Evolutionary conservation across 2,888 invertebrate genomes (phyloP).

Genomic region (Synanthedon tipuliformis): DNA sequence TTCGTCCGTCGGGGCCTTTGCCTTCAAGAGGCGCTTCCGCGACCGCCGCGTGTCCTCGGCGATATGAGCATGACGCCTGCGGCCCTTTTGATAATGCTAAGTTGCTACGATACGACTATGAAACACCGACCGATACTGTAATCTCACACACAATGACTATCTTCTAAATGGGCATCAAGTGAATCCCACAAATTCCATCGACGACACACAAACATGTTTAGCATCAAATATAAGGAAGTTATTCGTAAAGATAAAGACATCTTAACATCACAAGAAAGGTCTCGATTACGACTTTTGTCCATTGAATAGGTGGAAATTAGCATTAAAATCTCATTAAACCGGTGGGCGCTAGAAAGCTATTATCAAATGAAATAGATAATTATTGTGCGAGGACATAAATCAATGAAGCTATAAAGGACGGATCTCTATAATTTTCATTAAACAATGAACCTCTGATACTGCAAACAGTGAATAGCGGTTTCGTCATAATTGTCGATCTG

Average conservation of each 20-base stretch:
- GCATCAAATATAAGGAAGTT: conserved; percentile 27
- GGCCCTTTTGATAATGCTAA: conserved; percentile 67
- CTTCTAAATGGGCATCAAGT: conserved; percentile 49
- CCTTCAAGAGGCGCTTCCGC: conserved; percentile 49
- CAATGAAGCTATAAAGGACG: conserved; percentile 17
- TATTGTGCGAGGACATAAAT: conserved; percentile 6
- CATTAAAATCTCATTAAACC: background rate
- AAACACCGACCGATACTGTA: conserved; percentile 41
- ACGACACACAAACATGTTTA: conserved; percentile 29
- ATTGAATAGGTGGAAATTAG: background rate
- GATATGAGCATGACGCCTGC: conserved; percentile 60
- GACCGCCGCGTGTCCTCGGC: conserved; percentile 52
- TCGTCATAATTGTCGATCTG: conserved; percentile 24
- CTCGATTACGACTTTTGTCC: background rate
- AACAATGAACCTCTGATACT: conserved; percentile 17
- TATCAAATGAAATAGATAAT: background rate
- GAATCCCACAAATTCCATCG: conserved; percentile 31
- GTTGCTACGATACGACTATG: conserved; percentile 46
- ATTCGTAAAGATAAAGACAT: background rate
- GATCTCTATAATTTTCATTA: conserved; percentile 6
- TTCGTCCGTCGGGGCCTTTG: conserved; percentile 54
- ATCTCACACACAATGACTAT: conserved; percentile 50
- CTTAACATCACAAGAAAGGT: background rate
- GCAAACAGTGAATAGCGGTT: conserved; percentile 18
- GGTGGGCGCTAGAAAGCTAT: background rate